A percentile compares a stretch with the other conserved stretches of the same genome.
Conservation (phyloP, 1,140 invertebrate genomes). For the Plectus sambesii region DNA sequence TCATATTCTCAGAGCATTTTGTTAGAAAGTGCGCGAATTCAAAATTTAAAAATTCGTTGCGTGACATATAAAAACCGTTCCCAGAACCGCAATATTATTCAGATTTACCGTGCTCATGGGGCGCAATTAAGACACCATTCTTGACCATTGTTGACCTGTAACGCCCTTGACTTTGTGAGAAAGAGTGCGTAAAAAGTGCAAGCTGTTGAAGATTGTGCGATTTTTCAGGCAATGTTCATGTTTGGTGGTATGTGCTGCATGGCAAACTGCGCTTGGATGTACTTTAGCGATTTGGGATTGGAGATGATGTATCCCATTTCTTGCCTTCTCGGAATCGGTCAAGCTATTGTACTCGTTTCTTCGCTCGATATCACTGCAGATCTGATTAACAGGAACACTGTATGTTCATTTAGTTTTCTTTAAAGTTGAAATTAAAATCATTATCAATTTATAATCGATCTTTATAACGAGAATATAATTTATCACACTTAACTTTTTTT, state of each 20-base stretch:
- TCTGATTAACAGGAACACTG: constrained; percentile 69
- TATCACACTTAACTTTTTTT: too few species aligned
- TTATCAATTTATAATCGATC: too few species aligned
- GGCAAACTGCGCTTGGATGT: constrained; percentile 20
- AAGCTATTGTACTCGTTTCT: constrained; percentile 73
- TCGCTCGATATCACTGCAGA: constrained; percentile 77
- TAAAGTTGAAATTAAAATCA: constrained; percentile 1
- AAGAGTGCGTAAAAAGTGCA: not conserved
- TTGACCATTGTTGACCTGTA: too few species aligned
- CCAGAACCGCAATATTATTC: too few species aligned
- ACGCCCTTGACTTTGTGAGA: too few species aligned
- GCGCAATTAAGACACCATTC: too few species aligned
- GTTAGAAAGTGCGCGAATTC: too few species aligned
- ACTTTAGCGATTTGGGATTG: constrained; percentile 53
- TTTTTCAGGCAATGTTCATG: constrained; percentile 32
- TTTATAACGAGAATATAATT: too few species aligned
- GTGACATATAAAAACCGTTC: too few species aligned
- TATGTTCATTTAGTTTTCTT: constrained; percentile 38
- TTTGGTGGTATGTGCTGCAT: constrained; percentile 19
- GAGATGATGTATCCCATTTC: constrained; percentile 65
- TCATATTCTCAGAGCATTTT: too few species aligned
- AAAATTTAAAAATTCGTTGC: too few species aligned
- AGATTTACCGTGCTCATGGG: too few species aligned
- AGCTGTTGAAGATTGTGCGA: not conserved
- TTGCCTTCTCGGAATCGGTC: constrained; percentile 64